Base-by-base conservation (phyloP, 2,113 vertebrate genomes). In the Chitala chitala region DNA sequence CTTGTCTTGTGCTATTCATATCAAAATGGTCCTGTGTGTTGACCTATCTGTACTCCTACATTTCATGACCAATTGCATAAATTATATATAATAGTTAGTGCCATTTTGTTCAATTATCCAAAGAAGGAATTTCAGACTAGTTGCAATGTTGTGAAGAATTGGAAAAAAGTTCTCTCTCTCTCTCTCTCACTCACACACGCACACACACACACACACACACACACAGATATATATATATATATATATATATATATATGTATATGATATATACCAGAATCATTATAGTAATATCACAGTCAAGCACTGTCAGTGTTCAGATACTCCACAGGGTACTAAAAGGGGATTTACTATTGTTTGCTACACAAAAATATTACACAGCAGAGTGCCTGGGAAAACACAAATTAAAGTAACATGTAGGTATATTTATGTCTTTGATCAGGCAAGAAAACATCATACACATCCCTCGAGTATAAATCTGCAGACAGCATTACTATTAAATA, bases 321-420 rank as follows among this genome's bases (percentile, higher is more conserved):
- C 22, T 22, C 40, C 78, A 73, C 61, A 70, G 69, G 78, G 50
- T 55, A 10, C 40, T 66, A 31, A 58, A 54, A 1, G 17, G 72
- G 78, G 79, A 81, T 78, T 69, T 79, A 81, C 76, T 75, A 75
- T 73, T 53, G 79, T 40, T 76, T 76, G 46, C 53, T 74, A 53
- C 66, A 76, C 61, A 59, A 78, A 54, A 46, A 9, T 38, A 76
- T 77, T 80, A 74, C 48, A 64, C 24, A 0, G n/a, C 53, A 22
- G 3, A 59, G 76, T 78, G 80, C 81, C 1, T 5, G 81, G 68
- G 82, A 76, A 78, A 76, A 73, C n/a, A n/a, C 76, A 81, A 82
- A 80, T 81, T 74, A 64, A 0, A 0, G 0, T 36, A 68, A 50
- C 56, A 44, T 24, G 48, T n/a, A 75, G 56, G 3, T 9, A 54